A percentile compares a stretch with the other conserved stretches of the same genome.
Conservation (phyloP, 2,797 vertebrate species). For the Anguilla obscura region DNA sequence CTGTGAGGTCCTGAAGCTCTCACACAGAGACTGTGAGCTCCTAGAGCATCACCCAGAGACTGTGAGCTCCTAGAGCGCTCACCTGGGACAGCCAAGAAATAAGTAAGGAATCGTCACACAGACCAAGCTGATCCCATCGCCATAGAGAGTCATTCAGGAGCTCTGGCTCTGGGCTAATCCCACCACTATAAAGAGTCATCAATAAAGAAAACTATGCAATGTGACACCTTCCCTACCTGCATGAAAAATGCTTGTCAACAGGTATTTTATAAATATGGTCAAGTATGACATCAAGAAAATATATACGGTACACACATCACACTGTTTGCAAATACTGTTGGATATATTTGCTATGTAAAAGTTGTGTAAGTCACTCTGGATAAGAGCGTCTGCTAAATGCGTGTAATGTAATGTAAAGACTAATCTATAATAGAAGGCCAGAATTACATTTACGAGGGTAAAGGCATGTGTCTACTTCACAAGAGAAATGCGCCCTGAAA, state of each 20-base stretch:
- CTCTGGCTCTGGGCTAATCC: neutral
- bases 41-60: constrained; percentile 23
- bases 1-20: too few relatives aligned
- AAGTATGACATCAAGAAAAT: neutral
- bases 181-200: neutral
- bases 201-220: neutral
- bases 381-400: too few relatives aligned
- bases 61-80: too few relatives aligned
- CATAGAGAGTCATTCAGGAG: neutral
- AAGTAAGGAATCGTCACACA: neutral
- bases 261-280: neutral
- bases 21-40: too few relatives aligned
- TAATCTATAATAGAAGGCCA: neutral
- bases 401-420: neutral
- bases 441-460: neutral
- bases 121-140: neutral
- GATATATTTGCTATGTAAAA: neutral
- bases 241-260: neutral
- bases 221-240: neutral
- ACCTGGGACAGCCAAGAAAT: neutral
- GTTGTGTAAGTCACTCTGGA: too few relatives aligned
- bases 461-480: neutral
- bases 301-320: neutral
- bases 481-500: neutral
- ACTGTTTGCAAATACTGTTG: neutral